phyloP scores from a whole-genome alignment of 2,888 invertebrate genomes.

The Lacanobia wlatinum region DNA sequence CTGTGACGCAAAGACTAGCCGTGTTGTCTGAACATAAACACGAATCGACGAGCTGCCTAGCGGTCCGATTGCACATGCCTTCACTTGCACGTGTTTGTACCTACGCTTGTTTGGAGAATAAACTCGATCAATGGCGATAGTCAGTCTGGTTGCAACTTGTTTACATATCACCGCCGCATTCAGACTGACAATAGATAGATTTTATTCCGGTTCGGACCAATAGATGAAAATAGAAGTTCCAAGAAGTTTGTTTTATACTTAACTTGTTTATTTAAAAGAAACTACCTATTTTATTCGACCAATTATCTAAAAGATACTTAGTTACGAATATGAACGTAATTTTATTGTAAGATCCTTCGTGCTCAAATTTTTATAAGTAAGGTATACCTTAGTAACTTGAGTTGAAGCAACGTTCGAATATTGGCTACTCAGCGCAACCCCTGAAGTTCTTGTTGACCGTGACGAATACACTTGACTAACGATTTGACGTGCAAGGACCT shows the following conservation, averaged over 20 bases:
- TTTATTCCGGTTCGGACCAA: conserved; percentile 62
- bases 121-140: conserved; percentile 81
- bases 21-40: conserved; percentile 57
- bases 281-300: not conserved
- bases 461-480: conserved; percentile 19
- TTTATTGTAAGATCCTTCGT: no score
- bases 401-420: no score
- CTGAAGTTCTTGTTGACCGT: conserved; percentile 12
- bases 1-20: conserved; percentile 44
- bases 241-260: not conserved
- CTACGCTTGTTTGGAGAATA: conserved; percentile 81
- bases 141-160: conserved; percentile 79
- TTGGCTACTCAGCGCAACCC: not conserved
- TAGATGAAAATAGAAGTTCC: not conserved
- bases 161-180: conserved; percentile 80
- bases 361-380: no score
- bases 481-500: conserved; percentile 1
- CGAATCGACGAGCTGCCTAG: conserved; percentile 28
- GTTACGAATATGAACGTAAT: no score
- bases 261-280: not conserved
- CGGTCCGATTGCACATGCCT: conserved; percentile 57
- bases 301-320: not conserved
- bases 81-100: conserved; percentile 38
- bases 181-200: conserved; percentile 78
- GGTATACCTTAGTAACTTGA: no score